Evolutionary conservation across 2,797 vertebrate genomes (phyloP).

Genomic region (Coreius guichenoti): DNA sequence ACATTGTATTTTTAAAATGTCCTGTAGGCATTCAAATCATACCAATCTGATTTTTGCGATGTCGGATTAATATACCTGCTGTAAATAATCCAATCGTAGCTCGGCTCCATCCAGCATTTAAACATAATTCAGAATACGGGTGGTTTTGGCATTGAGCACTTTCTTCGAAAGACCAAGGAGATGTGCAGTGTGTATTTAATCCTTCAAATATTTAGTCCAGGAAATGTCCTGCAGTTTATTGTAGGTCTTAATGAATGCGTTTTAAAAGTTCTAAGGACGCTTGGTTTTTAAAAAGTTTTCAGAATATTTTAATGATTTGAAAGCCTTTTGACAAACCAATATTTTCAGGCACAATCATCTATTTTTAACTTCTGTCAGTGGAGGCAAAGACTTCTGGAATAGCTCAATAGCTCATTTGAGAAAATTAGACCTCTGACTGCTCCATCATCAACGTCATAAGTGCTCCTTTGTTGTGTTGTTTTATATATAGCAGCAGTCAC

Average conservation of each 20-base stretch:
- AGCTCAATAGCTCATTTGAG: constrained; percentile 34
- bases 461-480: constrained; percentile 34
- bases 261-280: background rate
- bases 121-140: background rate
- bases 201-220: background rate
- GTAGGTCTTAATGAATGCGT: background rate
- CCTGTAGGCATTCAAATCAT: background rate
- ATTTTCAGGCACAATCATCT: background rate
- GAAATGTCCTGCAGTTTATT: background rate
- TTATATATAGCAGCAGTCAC: constrained; percentile 50
- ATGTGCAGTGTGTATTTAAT: background rate
- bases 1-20: background rate
- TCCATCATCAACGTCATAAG: constrained; percentile 36
- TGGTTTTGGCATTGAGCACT: background rate
- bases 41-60: background rate
- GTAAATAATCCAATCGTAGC: background rate
- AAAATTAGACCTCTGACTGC: constrained; percentile 50
- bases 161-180: background rate
- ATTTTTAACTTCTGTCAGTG: constrained; percentile 27
- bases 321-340: constrained; percentile 1
- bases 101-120: background rate
- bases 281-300: background rate
- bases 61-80: background rate
- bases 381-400: constrained; percentile 12
- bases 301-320: background rate